phyloP scores from a whole-genome alignment of 2,888 invertebrate genomes.

The Candidula unifasciata region DNA sequence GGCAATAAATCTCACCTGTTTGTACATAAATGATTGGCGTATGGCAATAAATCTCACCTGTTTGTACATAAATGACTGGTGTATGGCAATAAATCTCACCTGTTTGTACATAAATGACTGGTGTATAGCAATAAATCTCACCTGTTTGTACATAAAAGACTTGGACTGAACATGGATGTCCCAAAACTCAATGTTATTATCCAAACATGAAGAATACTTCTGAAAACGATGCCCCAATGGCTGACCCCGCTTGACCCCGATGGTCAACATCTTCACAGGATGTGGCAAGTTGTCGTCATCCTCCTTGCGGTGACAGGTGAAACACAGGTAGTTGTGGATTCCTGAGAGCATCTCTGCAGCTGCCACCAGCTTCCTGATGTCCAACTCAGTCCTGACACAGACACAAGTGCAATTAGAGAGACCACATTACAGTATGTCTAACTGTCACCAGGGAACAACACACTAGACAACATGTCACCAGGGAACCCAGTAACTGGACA shows the following conservation, averaged over 20 bases:
- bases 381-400: conserved; percentile 52
- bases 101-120: neutral
- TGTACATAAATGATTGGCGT: too few relatives aligned
- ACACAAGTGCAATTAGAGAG: neutral
- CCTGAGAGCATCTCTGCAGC: conserved; percentile 57
- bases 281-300: neutral
- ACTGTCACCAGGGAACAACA: too few relatives aligned
- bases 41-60: too few relatives aligned
- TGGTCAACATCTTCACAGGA: conserved; percentile 50
- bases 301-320: conserved; percentile 12
- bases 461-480: too few relatives aligned
- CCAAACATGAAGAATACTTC: neutral
- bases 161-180: conserved; percentile 54
- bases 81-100: neutral
- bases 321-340: conserved; percentile 53
- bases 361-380: conserved; percentile 54
- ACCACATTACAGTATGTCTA: too few relatives aligned
- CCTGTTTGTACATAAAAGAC: conserved; percentile 57
- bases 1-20: too few relatives aligned
- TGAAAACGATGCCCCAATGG: conserved; percentile 44
- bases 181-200: conserved; percentile 53
- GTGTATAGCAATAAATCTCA: neutral
- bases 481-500: too few relatives aligned
- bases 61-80: too few relatives aligned
- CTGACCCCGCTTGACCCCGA: conserved; percentile 53